Percentiles rank a stretch among this genome's conserved stretches.
Conservation (phyloP, 2,888 invertebrate genomes). For the Tipula vernalis region DNA sequence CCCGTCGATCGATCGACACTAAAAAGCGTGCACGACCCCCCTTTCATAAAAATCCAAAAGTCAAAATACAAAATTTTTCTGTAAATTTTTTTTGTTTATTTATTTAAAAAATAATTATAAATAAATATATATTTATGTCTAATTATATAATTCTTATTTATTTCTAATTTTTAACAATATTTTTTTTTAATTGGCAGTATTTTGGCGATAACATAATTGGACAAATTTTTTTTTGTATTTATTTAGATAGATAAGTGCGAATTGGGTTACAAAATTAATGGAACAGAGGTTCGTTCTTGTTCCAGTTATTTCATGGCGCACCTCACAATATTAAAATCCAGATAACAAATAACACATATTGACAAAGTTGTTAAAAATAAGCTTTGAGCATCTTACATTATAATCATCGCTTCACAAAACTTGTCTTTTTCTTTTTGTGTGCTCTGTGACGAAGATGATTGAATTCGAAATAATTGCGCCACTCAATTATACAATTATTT, state of each 20-base stretch:
- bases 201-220: not conserved
- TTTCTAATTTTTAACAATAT: not conserved
- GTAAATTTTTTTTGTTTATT: not conserved
- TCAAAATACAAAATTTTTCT: not conserved
- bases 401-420: not conserved
- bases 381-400: not conserved
- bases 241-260: not conserved
- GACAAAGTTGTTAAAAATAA: not conserved
- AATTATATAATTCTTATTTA: not conserved
- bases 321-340: not conserved
- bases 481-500: not conserved
- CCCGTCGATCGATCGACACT: not conserved
- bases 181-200: not conserved
- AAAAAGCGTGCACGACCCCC: not conserved
- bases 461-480: not conserved
- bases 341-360: not conserved
- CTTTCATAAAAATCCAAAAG: not conserved
- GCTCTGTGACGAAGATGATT: not conserved
- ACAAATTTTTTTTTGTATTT: not conserved
- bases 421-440: not conserved
- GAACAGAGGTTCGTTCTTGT: not conserved
- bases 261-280: not conserved
- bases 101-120: not conserved
- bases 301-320: not conserved
- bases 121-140: not conserved